Evolutionary conservation across 2,797 vertebrate genomes (phyloP).

Genomic region (Parauchenoglanis punctatus): DNA sequence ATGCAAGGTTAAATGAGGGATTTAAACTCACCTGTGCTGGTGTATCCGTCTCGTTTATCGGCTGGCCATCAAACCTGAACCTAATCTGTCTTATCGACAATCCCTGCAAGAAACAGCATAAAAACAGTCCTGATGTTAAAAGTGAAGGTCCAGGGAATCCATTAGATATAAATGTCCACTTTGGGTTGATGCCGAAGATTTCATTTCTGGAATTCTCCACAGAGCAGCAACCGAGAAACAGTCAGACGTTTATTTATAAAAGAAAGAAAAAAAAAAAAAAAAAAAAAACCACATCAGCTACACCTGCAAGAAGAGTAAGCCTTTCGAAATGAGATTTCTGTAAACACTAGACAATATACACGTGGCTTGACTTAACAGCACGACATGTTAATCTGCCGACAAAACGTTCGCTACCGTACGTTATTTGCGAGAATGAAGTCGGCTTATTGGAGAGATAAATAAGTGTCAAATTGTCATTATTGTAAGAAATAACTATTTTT

Average conservation of each 20-base stretch:
- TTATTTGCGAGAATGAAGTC: background rate
- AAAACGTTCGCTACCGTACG: background rate
- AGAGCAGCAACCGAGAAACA: background rate
- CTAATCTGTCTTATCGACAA: conserved; percentile 93
- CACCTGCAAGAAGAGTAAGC: too few species aligned
- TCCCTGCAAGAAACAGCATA: conserved; percentile 73
- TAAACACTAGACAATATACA: background rate
- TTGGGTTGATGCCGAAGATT: background rate
- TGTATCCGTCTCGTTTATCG: conserved; percentile 91
- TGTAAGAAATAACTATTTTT: background rate
- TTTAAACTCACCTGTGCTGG: conserved; percentile 86
- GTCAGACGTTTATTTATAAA: background rate
- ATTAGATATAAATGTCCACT: background rate
- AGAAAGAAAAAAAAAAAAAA: too few species aligned
- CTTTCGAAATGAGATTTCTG: background rate
- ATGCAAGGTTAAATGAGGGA: background rate
- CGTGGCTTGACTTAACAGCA: background rate
- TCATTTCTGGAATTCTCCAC: background rate
- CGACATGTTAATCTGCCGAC: background rate
- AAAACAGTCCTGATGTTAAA: background rate
- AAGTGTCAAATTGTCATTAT: background rate
- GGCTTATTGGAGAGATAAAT: background rate
- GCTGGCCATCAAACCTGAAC: conserved; percentile 96
- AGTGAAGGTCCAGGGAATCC: background rate
- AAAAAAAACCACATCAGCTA: too few species aligned